Evolutionary conservation across 2,113 vertebrate genomes (phyloP).

Genomic region (Anser cygnoides): DNA sequence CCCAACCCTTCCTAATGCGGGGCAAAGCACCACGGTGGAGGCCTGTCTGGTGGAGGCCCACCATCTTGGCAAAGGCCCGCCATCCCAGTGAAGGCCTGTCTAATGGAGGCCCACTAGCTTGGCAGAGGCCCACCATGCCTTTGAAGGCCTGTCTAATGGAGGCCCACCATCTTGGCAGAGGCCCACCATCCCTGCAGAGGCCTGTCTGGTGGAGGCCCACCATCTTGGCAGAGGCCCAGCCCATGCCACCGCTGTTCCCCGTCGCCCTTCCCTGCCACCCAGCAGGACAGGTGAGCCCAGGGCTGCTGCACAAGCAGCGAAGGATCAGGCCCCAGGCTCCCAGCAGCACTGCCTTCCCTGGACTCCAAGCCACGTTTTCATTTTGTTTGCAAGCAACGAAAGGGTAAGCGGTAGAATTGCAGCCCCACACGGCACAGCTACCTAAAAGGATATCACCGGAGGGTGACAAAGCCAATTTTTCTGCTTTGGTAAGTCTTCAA

Average conservation of each 20-base stretch:
- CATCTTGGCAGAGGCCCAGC: too few species aligned
- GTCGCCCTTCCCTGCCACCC: not conserved
- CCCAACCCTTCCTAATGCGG: rapidly evolving
- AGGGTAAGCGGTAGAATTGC: not conserved
- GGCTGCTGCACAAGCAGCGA: not conserved
- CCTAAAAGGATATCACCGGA: not conserved
- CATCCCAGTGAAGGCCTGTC: too few species aligned
- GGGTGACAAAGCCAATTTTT: not conserved
- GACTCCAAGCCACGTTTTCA: not conserved
- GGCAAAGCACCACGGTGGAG: too few species aligned
- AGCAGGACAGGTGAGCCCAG: not conserved
- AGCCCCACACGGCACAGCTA: not conserved
- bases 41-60: too few species aligned
- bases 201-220: too few species aligned
- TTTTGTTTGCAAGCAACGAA: not conserved
- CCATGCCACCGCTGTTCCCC: too few species aligned
- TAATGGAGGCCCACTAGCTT: too few species aligned
- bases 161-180: too few species aligned
- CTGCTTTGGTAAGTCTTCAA: not conserved
- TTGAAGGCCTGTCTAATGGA: too few species aligned
- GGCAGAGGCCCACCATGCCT: too few species aligned
- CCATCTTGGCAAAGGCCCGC: too few species aligned
- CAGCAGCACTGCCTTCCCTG: not conserved
- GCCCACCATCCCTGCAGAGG: too few species aligned
- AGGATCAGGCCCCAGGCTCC: not conserved